Evolutionary conservation across 92 coral and sea anemone species (phyloP).

Genomic region (Umimayanthus kanabou): DNA sequence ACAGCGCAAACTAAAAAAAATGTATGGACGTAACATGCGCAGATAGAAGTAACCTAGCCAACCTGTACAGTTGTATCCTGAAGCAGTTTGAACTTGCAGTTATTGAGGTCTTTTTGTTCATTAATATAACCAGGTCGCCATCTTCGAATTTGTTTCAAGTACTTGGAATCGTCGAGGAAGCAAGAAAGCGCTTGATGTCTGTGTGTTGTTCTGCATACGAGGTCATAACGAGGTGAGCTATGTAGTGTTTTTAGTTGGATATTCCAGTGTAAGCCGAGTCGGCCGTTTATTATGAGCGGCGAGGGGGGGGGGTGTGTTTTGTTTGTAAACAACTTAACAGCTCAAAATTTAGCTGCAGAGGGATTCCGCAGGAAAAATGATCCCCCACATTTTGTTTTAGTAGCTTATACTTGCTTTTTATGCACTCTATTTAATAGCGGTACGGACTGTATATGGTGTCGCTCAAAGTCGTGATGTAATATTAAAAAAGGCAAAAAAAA

Average conservation of each 20-base stretch:
- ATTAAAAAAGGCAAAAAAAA: too few species aligned
- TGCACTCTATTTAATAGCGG: background rate
- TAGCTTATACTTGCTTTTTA: too few species aligned
- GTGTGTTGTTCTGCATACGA: slow-evolving; percentile 81
- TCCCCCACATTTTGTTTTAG: background rate
- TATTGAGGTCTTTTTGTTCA: background rate
- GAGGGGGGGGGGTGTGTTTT: too few species aligned
- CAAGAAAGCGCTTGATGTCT: slow-evolving; percentile 76
- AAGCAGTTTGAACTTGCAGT: background rate
- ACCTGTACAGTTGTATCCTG: too few species aligned
- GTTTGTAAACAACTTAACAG: too few species aligned
- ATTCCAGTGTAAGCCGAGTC: background rate
- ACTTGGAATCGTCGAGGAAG: slow-evolving; percentile 85
- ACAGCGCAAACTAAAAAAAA: too few species aligned
- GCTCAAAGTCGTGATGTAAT: too few species aligned
- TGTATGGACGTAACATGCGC: too few species aligned
- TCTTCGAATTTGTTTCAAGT: slow-evolving; percentile 72
- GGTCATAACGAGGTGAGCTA: slow-evolving; percentile 90
- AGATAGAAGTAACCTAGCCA: background rate
- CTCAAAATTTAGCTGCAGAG: too few species aligned
- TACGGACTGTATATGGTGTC: too few species aligned
- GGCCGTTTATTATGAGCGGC: background rate
- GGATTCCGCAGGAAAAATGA: too few species aligned
- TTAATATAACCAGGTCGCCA: slow-evolving; percentile 60
- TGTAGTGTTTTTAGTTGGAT: too few species aligned